These are phyloP conservation scores for Sciurus vulgaris DNA, from an alignment of 2,797 vertebrate species.

Conservation along the genomic window DNA sequence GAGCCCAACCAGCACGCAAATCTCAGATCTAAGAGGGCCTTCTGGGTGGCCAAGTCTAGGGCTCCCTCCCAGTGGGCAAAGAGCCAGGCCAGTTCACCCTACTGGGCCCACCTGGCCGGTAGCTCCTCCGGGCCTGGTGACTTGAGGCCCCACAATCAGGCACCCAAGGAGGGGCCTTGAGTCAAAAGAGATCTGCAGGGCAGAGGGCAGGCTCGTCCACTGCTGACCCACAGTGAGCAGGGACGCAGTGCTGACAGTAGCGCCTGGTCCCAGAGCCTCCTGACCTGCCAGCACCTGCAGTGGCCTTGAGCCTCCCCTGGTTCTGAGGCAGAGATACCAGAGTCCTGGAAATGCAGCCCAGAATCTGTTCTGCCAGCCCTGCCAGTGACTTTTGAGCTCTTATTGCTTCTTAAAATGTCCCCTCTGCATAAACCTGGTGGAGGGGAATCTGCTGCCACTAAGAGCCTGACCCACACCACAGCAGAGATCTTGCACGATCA, in stretches of 20 bases:
- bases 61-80: not conserved
- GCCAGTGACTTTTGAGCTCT: not conserved
- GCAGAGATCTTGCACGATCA: not conserved
- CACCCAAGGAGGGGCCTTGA: not conserved
- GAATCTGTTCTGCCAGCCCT: not conserved
- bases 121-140: not conserved
- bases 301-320: not conserved
- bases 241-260: not conserved
- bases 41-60: not conserved
- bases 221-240: not conserved
- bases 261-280: not conserved
- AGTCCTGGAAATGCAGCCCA: not conserved
- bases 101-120: not conserved
- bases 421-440: not conserved
- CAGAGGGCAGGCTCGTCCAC: not conserved
- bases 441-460: not conserved
- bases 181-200: not conserved
- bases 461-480: not conserved
- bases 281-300: not conserved
- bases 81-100: not conserved
- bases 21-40: not conserved
- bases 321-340: not conserved
- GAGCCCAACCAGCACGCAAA: constrained; percentile 38
- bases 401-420: not conserved
- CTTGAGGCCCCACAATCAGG: not conserved